phyloP scores from a whole-genome alignment of 1,140 invertebrate genomes.

The Tetramorium alpestre region DNA sequence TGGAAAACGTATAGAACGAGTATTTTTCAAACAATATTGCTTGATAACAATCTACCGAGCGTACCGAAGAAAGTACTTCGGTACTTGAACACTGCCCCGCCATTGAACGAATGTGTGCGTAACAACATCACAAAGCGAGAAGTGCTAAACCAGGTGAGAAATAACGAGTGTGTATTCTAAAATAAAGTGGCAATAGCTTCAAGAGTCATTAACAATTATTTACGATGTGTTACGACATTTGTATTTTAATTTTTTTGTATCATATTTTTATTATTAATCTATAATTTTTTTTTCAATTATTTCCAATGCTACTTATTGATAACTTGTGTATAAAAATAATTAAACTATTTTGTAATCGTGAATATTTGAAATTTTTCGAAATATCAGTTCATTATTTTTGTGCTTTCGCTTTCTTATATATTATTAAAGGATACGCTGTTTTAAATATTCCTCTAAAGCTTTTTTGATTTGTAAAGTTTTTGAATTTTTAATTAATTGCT shows the following conservation, averaged over 20 bases:
- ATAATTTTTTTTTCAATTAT: neutral
- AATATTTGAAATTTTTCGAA: neutral
- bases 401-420: neutral
- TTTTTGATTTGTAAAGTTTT: neutral
- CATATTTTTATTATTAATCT: neutral
- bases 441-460: neutral
- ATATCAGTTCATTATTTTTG: neutral
- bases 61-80: neutral
- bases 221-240: neutral
- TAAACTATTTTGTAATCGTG: neutral
- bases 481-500: slow-evolving; percentile 16
- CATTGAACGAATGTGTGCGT: neutral
- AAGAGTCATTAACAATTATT: neutral
- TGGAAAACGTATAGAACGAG: neutral
- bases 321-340: neutral
- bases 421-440: neutral
- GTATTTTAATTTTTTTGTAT: neutral
- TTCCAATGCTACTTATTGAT: neutral
- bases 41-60: slow-evolving; percentile 16
- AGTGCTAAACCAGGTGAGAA: slow-evolving; percentile 60
- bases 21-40: neutral
- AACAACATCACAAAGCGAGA: neutral
- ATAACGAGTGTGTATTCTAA: slow-evolving; percentile 11
- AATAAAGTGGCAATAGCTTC: neutral
- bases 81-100: slow-evolving; percentile 2